Evolutionary conservation across 2,888 invertebrate species (phyloP).

Genomic region (Petrolisthes cinctipes): DNA sequence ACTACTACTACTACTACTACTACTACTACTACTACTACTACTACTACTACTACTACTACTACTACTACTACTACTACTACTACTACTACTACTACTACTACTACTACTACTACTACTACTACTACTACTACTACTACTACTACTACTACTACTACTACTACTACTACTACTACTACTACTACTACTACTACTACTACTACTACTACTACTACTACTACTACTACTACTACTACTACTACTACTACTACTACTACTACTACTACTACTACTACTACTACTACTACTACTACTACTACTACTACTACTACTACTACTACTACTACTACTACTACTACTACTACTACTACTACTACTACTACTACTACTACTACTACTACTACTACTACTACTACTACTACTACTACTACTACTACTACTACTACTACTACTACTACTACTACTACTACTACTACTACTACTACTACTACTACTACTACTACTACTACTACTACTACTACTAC

Average conservation of each 20-base stretch:
- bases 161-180: conserved; percentile 26
- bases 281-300: conserved; percentile 4
- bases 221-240: conserved; percentile 6
- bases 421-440: conserved; percentile 4
- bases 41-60: conserved; percentile 26
- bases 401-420: conserved; percentile 4
- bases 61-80: conserved; percentile 21
- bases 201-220: conserved; percentile 19
- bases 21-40: conserved; percentile 26
- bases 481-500: conserved; percentile 1
- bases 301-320: conserved; percentile 7
- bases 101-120: conserved; percentile 21
- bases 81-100: conserved; percentile 16
- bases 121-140: conserved; percentile 26
- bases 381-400: conserved; percentile 7
- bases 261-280: conserved; percentile 1
- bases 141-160: conserved; percentile 26
- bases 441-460: conserved; percentile 4
- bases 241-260: conserved; percentile 7
- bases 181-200: conserved; percentile 26
- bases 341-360: conserved; percentile 1
- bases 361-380: conserved; percentile 7
- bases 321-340: conserved; percentile 7
- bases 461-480: conserved; percentile 1
- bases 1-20: conserved; percentile 26